phyloP scores from a whole-genome alignment of 92 coral and sea anemone species.

The Epizoanthus rinbou region DNA sequence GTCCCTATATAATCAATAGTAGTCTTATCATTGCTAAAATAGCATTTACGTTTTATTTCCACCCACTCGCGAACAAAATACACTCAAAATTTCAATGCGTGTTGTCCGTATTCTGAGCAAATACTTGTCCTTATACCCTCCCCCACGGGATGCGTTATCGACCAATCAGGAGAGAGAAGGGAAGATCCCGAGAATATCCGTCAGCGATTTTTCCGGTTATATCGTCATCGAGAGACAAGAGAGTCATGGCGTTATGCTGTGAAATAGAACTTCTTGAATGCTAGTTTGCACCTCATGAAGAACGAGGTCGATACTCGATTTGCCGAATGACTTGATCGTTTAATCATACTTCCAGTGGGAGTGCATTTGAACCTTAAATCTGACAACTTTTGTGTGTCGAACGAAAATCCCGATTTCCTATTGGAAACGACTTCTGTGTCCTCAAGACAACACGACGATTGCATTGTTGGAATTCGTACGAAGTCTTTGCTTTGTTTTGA shows the following conservation, averaged over 20 bases:
- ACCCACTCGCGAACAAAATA: not conserved
- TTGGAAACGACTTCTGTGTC: constrained; percentile 85
- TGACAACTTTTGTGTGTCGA: constrained; percentile 94
- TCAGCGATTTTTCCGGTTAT: constrained; percentile 51
- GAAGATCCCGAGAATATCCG: constrained; percentile 43
- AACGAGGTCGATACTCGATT: constrained; percentile 13
- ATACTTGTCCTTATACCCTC: constrained; percentile 32
- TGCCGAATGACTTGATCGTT: constrained; percentile 75
- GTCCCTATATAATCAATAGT: too few species aligned
- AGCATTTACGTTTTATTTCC: not conserved
- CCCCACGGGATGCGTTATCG: constrained; percentile 27
- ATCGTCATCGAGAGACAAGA: constrained; percentile 47
- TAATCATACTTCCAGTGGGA: constrained; percentile 98
- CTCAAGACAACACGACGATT: constrained; percentile 64
- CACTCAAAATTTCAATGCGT: constrained; percentile 4
- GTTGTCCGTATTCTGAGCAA: not conserved
- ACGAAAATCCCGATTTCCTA: constrained; percentile 79
- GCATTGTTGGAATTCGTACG: constrained; percentile 67
- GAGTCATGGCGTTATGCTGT: constrained; percentile 48
- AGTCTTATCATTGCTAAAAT: not conserved
- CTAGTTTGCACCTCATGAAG: not conserved
- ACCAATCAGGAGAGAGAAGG: constrained; percentile 42
- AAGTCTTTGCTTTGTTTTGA: constrained; percentile 84
- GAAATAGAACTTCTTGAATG: constrained; percentile 20
- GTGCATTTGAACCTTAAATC: constrained; percentile 68